Evolutionary conservation across 2,888 invertebrate species (phyloP).

Genomic region (Scaptomyza cyrtandrae): DNA sequence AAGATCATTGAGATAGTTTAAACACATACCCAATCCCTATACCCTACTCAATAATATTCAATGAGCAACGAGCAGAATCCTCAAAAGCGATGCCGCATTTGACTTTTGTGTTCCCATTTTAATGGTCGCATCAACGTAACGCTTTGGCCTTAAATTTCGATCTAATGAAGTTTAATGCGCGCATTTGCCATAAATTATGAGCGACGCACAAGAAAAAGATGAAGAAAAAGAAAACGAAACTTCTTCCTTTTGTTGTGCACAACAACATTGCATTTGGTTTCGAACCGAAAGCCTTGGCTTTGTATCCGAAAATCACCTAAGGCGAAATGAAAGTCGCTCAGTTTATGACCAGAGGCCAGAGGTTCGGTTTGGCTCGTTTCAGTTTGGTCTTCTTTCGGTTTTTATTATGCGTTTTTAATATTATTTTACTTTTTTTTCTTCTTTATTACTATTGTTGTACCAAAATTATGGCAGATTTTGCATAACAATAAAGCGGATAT

Average conservation of each 20-base stretch:
- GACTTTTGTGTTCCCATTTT: conserved; percentile 66
- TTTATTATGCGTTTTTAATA: conserved; percentile 75
- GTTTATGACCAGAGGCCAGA: conserved; percentile 48
- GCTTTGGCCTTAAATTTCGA: conserved; percentile 75
- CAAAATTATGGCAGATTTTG: conserved; percentile 64
- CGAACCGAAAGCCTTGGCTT: conserved; percentile 29
- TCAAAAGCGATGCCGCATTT: conserved; percentile 37
- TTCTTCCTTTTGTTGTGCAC: conserved; percentile 57
- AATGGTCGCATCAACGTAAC: conserved; percentile 70
- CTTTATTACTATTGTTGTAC: conserved; percentile 32
- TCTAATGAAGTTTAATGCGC: conserved; percentile 78
- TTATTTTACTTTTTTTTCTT: conserved; percentile 55
- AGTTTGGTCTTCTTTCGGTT: conserved; percentile 15
- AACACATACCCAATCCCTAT: neutral
- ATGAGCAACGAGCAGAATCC: conserved; percentile 11
- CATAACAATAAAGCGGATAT: conserved; percentile 79
- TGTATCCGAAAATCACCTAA: conserved; percentile 27
- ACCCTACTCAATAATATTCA: conserved; percentile 2
- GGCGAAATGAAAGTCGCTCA: conserved; percentile 56
- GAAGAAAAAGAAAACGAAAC: conserved; percentile 35
- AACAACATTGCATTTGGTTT: conserved; percentile 49
- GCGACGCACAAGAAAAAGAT: conserved; percentile 10
- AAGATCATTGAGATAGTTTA: too few relatives aligned
- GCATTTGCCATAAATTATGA: conserved; percentile 79
- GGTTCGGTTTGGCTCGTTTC: conserved; percentile 11